These are phyloP conservation scores for Sus scrofa DNA, from an alignment of 2,113 vertebrate species.

Conservation along the genomic window DNA sequence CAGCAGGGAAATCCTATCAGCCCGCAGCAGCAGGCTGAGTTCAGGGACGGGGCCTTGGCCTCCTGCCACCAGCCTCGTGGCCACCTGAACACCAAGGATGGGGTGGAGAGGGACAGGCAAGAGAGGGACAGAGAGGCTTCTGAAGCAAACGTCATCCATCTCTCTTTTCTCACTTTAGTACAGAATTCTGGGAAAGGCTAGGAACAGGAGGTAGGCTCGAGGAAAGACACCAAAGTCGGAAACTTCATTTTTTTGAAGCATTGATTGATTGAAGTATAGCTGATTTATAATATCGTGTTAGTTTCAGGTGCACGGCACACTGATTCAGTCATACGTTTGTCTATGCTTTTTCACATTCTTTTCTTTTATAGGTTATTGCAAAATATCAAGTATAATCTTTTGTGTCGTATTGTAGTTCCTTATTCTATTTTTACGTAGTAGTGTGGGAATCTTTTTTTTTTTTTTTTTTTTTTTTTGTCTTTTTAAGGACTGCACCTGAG, in stretches of 20 bases:
- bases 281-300: too few relatives aligned
- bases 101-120: accelerated
- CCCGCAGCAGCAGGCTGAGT: background rate
- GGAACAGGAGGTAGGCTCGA: background rate
- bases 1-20: background rate
- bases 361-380: too few relatives aligned
- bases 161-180: background rate
- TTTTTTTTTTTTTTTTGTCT: too few relatives aligned
- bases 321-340: too few relatives aligned
- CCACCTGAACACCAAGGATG: background rate
- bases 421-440: too few relatives aligned
- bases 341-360: too few relatives aligned
- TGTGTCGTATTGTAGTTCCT: too few relatives aligned
- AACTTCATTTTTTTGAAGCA: background rate
- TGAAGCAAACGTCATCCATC: background rate
- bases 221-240: background rate
- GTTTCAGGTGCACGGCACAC: too few relatives aligned
- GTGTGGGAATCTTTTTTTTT: too few relatives aligned
- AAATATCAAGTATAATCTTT: too few relatives aligned
- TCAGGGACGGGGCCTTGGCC: accelerated
- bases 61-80: accelerated
- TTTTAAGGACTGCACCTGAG: too few relatives aligned
- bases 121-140: background rate
- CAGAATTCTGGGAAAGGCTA: background rate
- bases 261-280: too few relatives aligned